A percentile compares a stretch with the other conserved stretches of the same genome.
Evolutionary conservation across 2,113 vertebrate genomes (phyloP).

Genomic region (Oophaga pumilio): DNA sequence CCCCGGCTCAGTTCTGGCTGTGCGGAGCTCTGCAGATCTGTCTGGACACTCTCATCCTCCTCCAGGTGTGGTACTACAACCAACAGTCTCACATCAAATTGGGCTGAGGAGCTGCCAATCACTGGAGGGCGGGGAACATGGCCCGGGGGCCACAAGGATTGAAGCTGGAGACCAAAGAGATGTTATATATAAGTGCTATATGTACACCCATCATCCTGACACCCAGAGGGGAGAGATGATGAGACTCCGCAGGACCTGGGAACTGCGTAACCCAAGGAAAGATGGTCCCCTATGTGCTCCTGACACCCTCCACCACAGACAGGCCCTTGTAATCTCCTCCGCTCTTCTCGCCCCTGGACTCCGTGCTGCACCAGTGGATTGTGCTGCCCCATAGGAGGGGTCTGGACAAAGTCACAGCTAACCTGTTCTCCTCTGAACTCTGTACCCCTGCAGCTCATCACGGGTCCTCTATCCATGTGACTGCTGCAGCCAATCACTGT

Average conservation of each 20-base stretch:
- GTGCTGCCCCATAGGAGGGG: too few species aligned
- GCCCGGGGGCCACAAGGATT: background rate
- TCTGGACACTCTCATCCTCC: slow-evolving; percentile 75
- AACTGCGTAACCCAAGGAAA: background rate
- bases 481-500: too few species aligned
- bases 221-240: background rate
- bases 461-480: too few species aligned
- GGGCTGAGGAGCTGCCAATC: slow-evolving; percentile 62
- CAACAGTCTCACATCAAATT: slow-evolving; percentile 69
- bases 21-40: slow-evolving; percentile 77
- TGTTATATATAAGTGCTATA: background rate
- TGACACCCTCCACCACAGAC: too few species aligned
- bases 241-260: background rate
- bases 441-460: too few species aligned
- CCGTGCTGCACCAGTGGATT: too few species aligned
- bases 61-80: slow-evolving; percentile 75
- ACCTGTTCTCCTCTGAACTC: too few species aligned
- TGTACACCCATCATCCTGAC: background rate
- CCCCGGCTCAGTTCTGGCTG: slow-evolving; percentile 77
- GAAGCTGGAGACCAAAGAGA: background rate
- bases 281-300: background rate
- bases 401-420: too few species aligned
- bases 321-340: too few species aligned
- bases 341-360: too few species aligned
- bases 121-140: background rate